Evolutionary conservation across 1,140 invertebrate genomes (phyloP).

Genomic region (Heliconius congener): DNA sequence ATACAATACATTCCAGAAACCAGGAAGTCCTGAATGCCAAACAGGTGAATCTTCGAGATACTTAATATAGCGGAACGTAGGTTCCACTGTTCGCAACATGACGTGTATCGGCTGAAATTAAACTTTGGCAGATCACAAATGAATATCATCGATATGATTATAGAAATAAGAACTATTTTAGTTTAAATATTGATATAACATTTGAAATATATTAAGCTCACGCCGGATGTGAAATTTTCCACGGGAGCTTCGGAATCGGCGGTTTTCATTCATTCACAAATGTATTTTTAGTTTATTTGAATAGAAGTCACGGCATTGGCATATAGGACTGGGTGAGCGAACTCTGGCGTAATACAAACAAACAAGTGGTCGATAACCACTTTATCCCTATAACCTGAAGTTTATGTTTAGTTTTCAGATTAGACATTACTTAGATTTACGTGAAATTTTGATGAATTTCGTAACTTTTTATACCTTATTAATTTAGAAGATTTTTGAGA

Average conservation of each 20-base stretch:
- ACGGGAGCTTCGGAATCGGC: slow-evolving; percentile 49
- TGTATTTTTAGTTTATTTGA: slow-evolving; percentile 61
- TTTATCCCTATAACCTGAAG: slow-evolving; percentile 35
- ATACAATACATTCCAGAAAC: neutral
- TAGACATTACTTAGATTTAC: neutral
- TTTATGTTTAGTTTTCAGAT: slow-evolving; percentile 37
- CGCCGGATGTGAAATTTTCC: slow-evolving; percentile 75
- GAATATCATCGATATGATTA: neutral
- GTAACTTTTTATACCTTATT: no score
- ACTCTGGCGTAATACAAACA: slow-evolving; percentile 64
- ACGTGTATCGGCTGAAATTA: slow-evolving; percentile 35
- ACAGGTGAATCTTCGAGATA: slow-evolving; percentile 19
- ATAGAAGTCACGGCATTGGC: slow-evolving; percentile 38
- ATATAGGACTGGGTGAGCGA: slow-evolving; percentile 62
- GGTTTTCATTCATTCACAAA: slow-evolving; percentile 70
- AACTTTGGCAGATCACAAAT: neutral
- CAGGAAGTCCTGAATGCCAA: slow-evolving; percentile 22
- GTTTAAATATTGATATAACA: neutral
- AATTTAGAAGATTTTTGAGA: no score
- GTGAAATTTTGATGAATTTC: neutral
- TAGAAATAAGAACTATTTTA: slow-evolving; percentile 27
- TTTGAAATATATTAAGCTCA: slow-evolving; percentile 29
- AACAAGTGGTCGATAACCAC: slow-evolving; percentile 65
- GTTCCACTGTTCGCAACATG: slow-evolving; percentile 36
- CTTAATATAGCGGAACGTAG: slow-evolving; percentile 32